Evolutionary conservation across 2,113 vertebrate genomes (phyloP).

Genomic region (Corvus hawaiiensis): DNA sequence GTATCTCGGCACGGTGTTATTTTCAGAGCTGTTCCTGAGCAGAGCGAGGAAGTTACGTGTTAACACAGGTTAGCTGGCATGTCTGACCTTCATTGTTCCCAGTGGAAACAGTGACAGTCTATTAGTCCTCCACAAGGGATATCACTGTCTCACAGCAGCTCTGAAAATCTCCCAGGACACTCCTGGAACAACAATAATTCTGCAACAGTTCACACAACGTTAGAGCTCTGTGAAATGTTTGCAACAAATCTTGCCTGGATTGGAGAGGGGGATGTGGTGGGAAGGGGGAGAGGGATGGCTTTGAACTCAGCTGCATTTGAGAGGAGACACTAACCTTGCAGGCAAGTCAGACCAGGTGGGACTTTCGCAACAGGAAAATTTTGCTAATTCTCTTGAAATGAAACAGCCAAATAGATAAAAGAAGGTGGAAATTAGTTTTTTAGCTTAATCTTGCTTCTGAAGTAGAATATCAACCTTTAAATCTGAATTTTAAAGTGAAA

Average conservation of each 20-base stretch:
- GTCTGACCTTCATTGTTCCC: conserved; percentile 62
- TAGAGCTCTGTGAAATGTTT: conserved; percentile 31
- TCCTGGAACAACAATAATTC: conserved; percentile 60
- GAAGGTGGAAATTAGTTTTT: not conserved
- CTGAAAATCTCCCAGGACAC: conserved; percentile 45
- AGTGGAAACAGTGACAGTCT: conserved; percentile 52
- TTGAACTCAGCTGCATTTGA: not conserved
- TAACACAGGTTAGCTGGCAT: conserved; percentile 43
- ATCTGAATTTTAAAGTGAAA: conserved; percentile 11
- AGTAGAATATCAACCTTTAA: not conserved
- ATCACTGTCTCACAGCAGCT: conserved; percentile 53
- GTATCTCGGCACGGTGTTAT: not conserved
- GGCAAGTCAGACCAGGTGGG: not conserved
- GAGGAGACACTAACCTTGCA: not conserved
- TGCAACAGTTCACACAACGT: conserved; percentile 16
- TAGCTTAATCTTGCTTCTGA: not conserved
- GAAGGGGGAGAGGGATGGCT: not conserved
- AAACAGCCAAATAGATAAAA: not conserved
- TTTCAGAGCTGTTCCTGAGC: not conserved
- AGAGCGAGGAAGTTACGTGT: conserved; percentile 10
- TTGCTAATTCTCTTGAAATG: not conserved
- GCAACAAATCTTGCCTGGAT: conserved; percentile 25
- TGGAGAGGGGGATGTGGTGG: not conserved
- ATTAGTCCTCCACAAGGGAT: conserved; percentile 52
- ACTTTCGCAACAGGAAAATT: not conserved